phyloP scores from a whole-genome alignment of 2,113 vertebrate species.

The Numenius arquata region DNA sequence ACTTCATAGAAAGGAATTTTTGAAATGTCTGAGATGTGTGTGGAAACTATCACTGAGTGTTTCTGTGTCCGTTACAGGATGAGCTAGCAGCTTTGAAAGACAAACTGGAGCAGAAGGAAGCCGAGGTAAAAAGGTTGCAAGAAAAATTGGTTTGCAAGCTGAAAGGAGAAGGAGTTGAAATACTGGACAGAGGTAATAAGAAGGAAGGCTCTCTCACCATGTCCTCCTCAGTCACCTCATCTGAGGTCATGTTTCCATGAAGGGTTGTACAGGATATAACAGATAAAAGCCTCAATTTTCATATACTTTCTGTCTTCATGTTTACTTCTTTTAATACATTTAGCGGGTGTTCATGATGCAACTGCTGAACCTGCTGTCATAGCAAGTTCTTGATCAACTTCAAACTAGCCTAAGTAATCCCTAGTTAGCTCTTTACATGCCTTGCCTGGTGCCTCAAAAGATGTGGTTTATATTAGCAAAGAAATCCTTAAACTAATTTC shows the following conservation, averaged over 20 bases:
- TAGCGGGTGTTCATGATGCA: neutral
- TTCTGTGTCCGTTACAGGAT: conserved; percentile 76
- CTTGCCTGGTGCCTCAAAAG: neutral
- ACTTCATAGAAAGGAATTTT: neutral
- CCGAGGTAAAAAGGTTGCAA: conserved; percentile 83
- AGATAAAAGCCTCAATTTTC: neutral
- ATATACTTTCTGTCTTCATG: neutral
- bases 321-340: neutral
- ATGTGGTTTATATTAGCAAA: neutral
- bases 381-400: neutral
- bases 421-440: neutral
- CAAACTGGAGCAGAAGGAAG: conserved; percentile 87
- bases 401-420: neutral
- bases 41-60: neutral
- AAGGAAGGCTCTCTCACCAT: rapidly evolving
- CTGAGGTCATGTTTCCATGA: neutral
- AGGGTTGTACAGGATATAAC: neutral
- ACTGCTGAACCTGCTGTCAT: neutral
- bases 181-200: conserved; percentile 84
- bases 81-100: conserved; percentile 86
- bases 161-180: conserved; percentile 75
- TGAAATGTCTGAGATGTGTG: neutral
- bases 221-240: neutral
- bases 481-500: neutral
- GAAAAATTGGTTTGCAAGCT: conserved; percentile 81